Conservation (phyloP, 2,797 vertebrate genomes). For the Rhinogobio ventralis region DNA sequence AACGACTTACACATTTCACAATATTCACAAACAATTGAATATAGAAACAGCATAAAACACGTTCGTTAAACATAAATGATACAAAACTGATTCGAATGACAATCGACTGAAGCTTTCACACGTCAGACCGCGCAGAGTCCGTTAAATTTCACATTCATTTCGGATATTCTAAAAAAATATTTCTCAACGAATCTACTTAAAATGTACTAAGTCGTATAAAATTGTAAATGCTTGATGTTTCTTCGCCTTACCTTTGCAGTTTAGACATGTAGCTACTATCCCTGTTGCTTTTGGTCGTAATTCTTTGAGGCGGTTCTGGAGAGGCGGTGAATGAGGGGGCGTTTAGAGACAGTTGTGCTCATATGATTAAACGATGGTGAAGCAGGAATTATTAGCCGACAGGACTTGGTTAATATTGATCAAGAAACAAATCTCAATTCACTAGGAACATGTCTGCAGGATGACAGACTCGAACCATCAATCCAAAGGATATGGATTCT, state of each 20-base stretch:
- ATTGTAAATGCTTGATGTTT: background rate
- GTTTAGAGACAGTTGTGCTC: conserved; percentile 22
- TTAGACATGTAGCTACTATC: background rate
- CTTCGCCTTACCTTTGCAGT: conserved; percentile 23
- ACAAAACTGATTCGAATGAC: background rate
- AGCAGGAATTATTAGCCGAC: conserved; percentile 26
- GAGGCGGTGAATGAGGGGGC: conserved; percentile 46
- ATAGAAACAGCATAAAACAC: background rate
- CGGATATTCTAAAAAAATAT: background rate
- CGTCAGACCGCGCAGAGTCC: background rate
- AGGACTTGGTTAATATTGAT: conserved; percentile 26
- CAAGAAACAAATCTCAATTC: conserved; percentile 32
- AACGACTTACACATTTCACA: background rate
- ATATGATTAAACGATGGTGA: conserved; percentile 19
- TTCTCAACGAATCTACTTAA: background rate
- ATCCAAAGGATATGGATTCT: conserved; percentile 7
- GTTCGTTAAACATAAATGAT: background rate
- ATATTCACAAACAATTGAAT: background rate
- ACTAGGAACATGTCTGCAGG: background rate
- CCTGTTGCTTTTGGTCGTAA: conserved; percentile 31
- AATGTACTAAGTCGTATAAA: background rate
- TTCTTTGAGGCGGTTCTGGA: conserved; percentile 25
- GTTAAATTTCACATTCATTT: background rate
- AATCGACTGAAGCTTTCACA: background rate
- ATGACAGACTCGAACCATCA: background rate